Evolutionary conservation across 1,140 invertebrate genomes (phyloP).

Genomic region (Pseudoatta argentina): DNA sequence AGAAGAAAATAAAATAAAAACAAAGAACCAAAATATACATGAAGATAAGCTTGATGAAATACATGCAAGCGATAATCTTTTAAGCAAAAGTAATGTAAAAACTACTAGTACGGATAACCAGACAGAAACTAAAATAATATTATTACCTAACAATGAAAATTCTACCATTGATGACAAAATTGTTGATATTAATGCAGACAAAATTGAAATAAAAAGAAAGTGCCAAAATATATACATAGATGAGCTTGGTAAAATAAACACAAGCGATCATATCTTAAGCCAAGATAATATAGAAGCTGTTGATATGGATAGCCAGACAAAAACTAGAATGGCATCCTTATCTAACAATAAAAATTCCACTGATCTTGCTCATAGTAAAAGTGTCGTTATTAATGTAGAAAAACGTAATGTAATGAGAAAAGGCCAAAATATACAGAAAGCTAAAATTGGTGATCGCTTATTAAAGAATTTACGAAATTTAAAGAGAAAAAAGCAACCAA

Average conservation of each 20-base stretch:
- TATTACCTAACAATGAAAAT: not conserved
- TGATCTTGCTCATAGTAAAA: not conserved
- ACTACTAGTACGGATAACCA: not conserved
- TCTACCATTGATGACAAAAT: no score
- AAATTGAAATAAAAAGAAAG: not conserved
- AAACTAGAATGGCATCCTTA: not conserved
- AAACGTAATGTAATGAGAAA: not conserved
- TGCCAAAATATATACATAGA: not conserved
- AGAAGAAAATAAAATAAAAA: not conserved
- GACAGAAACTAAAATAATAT: not conserved
- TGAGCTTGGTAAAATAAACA: not conserved
- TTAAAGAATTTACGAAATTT: conserved; percentile 55
- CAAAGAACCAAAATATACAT: not conserved
- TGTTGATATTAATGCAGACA: not conserved
- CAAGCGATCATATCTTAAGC: not conserved
- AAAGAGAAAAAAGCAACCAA: not conserved
- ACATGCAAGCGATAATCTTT: not conserved
- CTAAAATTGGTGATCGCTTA: not conserved
- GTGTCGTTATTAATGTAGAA: not conserved
- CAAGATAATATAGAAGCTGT: conserved; percentile 1
- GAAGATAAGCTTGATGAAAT: not conserved
- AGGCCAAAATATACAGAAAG: not conserved
- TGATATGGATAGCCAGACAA: not conserved
- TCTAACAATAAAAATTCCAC: not conserved
- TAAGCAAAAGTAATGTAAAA: not conserved